Evolutionary conservation across 37 sponge, comb jelly and placozoan genomes (phyloP).

Genomic region (Corticium candelabrum): DNA sequence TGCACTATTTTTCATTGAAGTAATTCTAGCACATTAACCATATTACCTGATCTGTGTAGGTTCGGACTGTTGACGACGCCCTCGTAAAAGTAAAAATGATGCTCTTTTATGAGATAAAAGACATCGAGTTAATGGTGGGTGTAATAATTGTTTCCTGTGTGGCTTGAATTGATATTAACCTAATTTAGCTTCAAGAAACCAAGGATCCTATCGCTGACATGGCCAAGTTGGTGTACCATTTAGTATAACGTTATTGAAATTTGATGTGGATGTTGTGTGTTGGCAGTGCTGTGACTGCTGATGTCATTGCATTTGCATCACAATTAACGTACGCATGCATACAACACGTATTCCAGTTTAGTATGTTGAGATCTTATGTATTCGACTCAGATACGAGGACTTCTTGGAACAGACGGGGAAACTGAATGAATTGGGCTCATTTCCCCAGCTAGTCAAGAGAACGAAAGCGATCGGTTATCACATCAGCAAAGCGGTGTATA

Average conservation of each 20-base stretch:
- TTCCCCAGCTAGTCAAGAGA: constrained; percentile 43
- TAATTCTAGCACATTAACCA: neutral
- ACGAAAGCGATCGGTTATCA: constrained; percentile 60
- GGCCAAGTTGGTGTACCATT: constrained; percentile 52
- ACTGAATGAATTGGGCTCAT: constrained; percentile 58
- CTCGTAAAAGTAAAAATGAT: constrained; percentile 74
- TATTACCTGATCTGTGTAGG: constrained; percentile 20
- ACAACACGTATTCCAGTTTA: neutral
- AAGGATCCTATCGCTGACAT: constrained; percentile 82
- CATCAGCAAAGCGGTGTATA: constrained; percentile 65
- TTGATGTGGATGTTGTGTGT: neutral
- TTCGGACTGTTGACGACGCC: constrained; percentile 83
- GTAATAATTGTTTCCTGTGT: neutral
- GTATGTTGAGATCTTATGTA: neutral
- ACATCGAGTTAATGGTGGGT: constrained; percentile 52
- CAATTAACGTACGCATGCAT: constrained; percentile 67
- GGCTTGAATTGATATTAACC: too few species aligned
- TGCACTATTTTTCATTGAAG: neutral
- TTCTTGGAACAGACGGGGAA: constrained; percentile 66
- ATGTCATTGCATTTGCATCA: constrained; percentile 72
- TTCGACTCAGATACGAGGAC: constrained; percentile 56
- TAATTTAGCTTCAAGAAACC: constrained; percentile 67
- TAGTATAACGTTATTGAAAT: constrained; percentile 1
- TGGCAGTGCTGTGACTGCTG: constrained; percentile 61
- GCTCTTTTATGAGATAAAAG: constrained; percentile 78